A percentile compares a stretch with the other conserved stretches of the same genome.
These are phyloP conservation scores for Myrmecobius fasciatus DNA, from an alignment of 2,113 vertebrate genomes.

Conservation along the genomic window DNA sequence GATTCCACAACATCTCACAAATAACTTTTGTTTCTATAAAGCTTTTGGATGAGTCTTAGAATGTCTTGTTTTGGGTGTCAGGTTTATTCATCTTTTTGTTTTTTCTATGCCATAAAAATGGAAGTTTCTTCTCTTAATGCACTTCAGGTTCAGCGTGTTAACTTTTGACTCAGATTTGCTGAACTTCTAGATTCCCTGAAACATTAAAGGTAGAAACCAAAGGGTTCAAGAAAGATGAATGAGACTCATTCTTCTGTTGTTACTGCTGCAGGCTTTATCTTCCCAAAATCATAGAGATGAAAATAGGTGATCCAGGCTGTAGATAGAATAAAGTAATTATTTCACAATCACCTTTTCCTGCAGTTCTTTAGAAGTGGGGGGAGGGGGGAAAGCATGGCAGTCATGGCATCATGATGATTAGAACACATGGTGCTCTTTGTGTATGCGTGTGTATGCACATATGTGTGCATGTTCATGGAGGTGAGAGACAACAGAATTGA, in stretches of 20 bases:
- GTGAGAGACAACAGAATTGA: slow-evolving; percentile 70
- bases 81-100: slow-evolving; percentile 70
- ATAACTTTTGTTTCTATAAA: slow-evolving; percentile 71
- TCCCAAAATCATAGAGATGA: slow-evolving; percentile 46
- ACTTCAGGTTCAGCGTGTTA: slow-evolving; percentile 80
- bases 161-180: slow-evolving; percentile 62
- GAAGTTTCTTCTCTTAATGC: slow-evolving; percentile 71
- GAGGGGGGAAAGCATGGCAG: slow-evolving; percentile 39
- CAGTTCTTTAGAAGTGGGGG: slow-evolving; percentile 54
- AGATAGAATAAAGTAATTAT: slow-evolving; percentile 65
- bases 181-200: slow-evolving; percentile 69
- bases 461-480: slow-evolving; percentile 36
- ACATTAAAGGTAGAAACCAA: slow-evolving; percentile 68
- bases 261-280: slow-evolving; percentile 45
- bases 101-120: slow-evolving; percentile 54
- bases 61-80: slow-evolving; percentile 71
- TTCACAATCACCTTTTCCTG: slow-evolving; percentile 33
- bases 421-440: slow-evolving; percentile 65
- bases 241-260: slow-evolving; percentile 62
- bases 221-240: slow-evolving; percentile 73
- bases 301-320: slow-evolving; percentile 56
- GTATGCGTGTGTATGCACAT: neutral
- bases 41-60: slow-evolving; percentile 69
- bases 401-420: slow-evolving; percentile 66
- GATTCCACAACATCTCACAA: slow-evolving; percentile 54